Evolutionary conservation across 2,888 invertebrate species (phyloP).

Genomic region (Eurytoma adleriae): DNA sequence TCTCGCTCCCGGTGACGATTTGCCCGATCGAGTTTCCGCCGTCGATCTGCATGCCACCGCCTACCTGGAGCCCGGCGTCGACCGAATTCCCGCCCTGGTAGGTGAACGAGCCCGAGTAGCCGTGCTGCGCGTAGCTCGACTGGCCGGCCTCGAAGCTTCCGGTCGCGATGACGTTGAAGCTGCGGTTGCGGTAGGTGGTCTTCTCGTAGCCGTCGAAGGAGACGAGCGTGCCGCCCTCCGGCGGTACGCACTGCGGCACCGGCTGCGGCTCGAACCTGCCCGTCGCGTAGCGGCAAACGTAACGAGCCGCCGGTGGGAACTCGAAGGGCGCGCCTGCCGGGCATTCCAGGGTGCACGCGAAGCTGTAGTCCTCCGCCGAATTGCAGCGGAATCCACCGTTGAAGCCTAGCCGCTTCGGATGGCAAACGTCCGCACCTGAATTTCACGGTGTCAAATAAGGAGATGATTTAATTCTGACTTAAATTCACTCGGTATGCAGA

Average conservation of each 20-base stretch:
- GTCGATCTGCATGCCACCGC: background rate
- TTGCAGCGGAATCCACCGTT: constrained; percentile 87
- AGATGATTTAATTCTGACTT: no score
- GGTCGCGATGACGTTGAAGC: constrained; percentile 61
- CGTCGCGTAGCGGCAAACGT: constrained; percentile 82
- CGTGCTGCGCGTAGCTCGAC: background rate
- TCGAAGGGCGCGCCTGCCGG: constrained; percentile 82
- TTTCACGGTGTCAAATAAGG: background rate
- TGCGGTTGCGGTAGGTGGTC: constrained; percentile 60
- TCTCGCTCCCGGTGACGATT: no score
- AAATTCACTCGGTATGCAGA: no score
- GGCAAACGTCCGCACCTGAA: constrained; percentile 80
- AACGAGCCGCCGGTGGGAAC: constrained; percentile 79
- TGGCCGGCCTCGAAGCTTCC: background rate
- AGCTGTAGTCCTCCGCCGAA: constrained; percentile 78
- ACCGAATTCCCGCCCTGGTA: background rate
- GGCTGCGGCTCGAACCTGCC: constrained; percentile 81
- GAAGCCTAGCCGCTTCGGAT: constrained; percentile 81
- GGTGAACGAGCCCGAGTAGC: background rate
- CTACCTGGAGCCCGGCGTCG: background rate
- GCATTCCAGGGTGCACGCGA: constrained; percentile 83
- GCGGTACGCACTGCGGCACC: constrained; percentile 82
- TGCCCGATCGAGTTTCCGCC: background rate
- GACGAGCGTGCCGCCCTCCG: background rate
- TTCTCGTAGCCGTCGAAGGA: background rate